Evolutionary conservation across 2,797 vertebrate genomes (phyloP), one percentile per base, ranked within the genome.

Genomic region (Argyrosomus regius): DNA sequence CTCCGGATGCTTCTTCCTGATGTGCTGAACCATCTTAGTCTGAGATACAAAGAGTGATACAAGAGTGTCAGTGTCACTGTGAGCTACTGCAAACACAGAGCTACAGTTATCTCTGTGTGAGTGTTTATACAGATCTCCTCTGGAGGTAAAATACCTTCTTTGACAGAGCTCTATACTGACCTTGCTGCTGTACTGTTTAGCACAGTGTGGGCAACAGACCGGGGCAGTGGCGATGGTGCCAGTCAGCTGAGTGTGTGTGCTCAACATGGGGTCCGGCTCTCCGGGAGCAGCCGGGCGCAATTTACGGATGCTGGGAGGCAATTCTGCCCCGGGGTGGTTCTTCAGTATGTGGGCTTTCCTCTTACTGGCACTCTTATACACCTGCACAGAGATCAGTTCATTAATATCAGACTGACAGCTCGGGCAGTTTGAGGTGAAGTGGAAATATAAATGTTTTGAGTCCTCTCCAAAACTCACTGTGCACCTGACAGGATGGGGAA

Each of bases 11-110:
- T 99, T 99, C 92, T 99, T 99, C 78, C 98, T 96, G 86, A 99
- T 99, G 92, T 99, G 98, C 49, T 99, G 98, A 6, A 99, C 98
- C 98, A 99, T 99, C 91, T 99, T 99, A 0, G 98, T 99, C 98
- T 99, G 80, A 66, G 17, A 64, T 3, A 66, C 26, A 59, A 63
- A 18, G 39, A 61, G 22, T 22, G 22, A 22, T 22, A 22, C 16
- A 79, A 70, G 14, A 43, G 6, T 41, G 12, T 52, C 13, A 67
- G 3, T 13, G 16, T 31, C 28, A 43, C 12, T 41, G 49, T 6
- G 14, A 72, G 8, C 20, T 18, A 4, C 22, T 22, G 18, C 12
- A 10, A 26, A 24, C 8, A 26, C 43, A 45, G 6, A 48, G n/a
- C 46, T 5, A 1, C 10, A 35, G 31, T 35, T 6, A 13, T 16